Base-by-base conservation (phyloP, 64 coral and sea anemone species). In the Trachythela sp. region DNA sequence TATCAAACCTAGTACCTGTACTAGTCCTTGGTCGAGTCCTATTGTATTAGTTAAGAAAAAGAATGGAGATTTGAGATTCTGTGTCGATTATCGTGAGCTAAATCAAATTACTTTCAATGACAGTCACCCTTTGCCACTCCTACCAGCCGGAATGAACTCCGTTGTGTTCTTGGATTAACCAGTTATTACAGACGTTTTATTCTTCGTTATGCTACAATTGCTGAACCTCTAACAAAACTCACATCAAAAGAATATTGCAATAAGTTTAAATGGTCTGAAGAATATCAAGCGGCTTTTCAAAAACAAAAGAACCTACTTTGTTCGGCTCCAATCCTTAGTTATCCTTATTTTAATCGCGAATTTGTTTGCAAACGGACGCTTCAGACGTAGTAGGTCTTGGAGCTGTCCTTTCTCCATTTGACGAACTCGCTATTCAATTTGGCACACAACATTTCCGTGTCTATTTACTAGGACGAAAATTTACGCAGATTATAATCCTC, bases 11-110 rank as follows among this genome's bases (percentile, higher is more conserved):
- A 87, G 85, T 17, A 48, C 85, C 18, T 77, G 85, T 17, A 48
- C 85, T 22, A 84, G 90, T 22, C 64, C 85, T 80, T 92, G 71
- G 90, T 92, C 90, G 24, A 75, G 84, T 0, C 60, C 70, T 1
- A 92, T 83, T 26, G 85, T 92, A 26, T 71, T 87, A 51, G 90
- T 92, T 29, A 48, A 41, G 13, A 54, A 67, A 51, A 84, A 38
- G 6, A 85, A 84, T 34, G 15, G 34, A 13, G 15, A 92, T 10
- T 37, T 92, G 9, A 17, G 85, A 35, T 92, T 77, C 71, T 87
- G 90, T 9, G 49, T 80, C 24, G 59, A 87, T 22, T 87, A 87
- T 13, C 42, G 85, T 27, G 49, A 52, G 45, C 43, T 92, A 22
- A 92, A 88, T 27, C 14, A 68, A 31, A 29, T 92, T 18, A 87